These are phyloP conservation scores for Piscicola geometra DNA, from an alignment of 2,888 invertebrate species.

Conservation along the genomic window DNA sequence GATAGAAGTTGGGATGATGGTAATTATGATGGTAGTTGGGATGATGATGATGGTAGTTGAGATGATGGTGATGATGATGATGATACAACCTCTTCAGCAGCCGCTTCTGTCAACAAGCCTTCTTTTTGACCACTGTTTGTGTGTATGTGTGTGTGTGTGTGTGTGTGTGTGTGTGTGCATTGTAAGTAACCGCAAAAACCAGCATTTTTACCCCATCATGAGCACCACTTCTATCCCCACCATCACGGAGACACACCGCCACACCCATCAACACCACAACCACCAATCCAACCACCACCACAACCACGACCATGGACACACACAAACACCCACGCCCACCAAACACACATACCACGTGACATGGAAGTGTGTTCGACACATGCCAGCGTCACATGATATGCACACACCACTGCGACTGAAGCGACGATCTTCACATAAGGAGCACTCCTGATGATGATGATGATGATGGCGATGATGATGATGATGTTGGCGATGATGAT, in stretches of 20 bases:
- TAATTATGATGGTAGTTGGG: neutral
- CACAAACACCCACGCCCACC: neutral
- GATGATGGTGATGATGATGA: neutral
- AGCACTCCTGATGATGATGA: conserved; percentile 63
- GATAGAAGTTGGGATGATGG: neutral
- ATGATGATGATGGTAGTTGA: neutral
- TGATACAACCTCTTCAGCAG: conserved; percentile 54
- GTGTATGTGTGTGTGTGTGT: too few species aligned
- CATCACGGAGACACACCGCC: too few species aligned
- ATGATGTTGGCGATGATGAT: too few species aligned
- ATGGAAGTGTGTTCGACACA: conserved; percentile 94
- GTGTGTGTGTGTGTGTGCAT: too few species aligned
- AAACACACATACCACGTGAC: conserved; percentile 71
- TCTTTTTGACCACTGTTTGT: conserved; percentile 81
- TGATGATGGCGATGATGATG: neutral
- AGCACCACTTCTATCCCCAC: neutral
- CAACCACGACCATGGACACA: neutral
- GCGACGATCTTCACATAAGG: conserved; percentile 78
- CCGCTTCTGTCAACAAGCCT: conserved; percentile 85
- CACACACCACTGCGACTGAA: conserved; percentile 88
- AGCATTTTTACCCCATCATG: too few species aligned
- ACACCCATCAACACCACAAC: too few species aligned
- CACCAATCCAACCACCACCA: too few species aligned
- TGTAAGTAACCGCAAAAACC: too few species aligned
- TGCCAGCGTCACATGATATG: conserved; percentile 94